Evolutionary conservation across 2,113 vertebrate species (phyloP).

Genomic region (Oxyura jamaicensis): DNA sequence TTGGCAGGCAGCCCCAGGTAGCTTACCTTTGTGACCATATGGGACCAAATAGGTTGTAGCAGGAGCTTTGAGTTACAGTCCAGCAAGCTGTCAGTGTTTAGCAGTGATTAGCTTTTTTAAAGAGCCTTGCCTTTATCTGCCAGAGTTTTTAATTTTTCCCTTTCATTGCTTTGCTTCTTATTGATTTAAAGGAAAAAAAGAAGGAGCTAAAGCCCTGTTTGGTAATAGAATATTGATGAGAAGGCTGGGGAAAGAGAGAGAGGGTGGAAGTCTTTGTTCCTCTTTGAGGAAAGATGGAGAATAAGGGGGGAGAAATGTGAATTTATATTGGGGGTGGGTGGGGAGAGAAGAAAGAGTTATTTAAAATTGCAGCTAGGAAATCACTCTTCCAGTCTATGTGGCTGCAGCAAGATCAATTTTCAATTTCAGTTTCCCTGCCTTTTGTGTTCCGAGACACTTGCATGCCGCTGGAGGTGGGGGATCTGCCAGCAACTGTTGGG

Average conservation of each 20-base stretch:
- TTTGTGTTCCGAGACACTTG: constrained; percentile 52
- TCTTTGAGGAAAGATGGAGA: constrained; percentile 43
- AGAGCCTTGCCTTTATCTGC: constrained; percentile 17
- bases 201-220: not conserved
- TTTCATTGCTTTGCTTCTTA: constrained; percentile 30
- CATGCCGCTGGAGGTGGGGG: not conserved
- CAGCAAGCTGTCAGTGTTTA: not conserved
- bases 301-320: constrained; percentile 22
- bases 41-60: not conserved
- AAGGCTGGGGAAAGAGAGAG: constrained; percentile 4
- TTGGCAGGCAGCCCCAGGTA: not conserved
- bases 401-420: constrained; percentile 67
- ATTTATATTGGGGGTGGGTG: not conserved
- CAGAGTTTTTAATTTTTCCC: constrained; percentile 29
- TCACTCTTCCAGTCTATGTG: constrained; percentile 9
- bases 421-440: constrained; percentile 62
- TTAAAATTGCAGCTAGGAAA: constrained; percentile 63
- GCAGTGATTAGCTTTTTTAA: constrained; percentile 13
- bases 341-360: constrained; percentile 28
- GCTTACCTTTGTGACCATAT: not conserved
- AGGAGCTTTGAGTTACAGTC: not conserved
- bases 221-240: constrained; percentile 68
- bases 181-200: constrained; percentile 23
- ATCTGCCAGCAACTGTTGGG: constrained; percentile 40
- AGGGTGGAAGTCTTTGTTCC: constrained; percentile 60